These are phyloP conservation scores for Zoanthus sociatus DNA, from an alignment of 92 coral and sea anemone species.

Conservation along the genomic window DNA sequence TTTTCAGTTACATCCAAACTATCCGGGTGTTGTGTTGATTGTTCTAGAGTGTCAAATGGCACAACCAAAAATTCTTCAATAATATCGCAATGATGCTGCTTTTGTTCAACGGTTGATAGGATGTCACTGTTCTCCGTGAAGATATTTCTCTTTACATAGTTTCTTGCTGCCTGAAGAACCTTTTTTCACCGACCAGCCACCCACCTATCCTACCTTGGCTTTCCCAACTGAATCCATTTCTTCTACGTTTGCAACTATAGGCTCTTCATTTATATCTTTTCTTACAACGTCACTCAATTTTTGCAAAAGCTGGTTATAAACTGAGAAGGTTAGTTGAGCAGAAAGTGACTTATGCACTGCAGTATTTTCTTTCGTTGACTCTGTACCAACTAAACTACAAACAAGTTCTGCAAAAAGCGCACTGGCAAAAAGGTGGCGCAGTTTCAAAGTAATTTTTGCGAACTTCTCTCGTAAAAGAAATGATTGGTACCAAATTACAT, in stretches of 20 bases:
- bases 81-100: conserved; percentile 33
- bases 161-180: conserved; percentile 15
- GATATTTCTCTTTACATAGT: conserved; percentile 25
- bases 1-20: conserved; percentile 36
- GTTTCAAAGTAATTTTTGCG: conserved; percentile 19
- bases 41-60: conserved; percentile 43
- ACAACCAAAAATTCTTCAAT: conserved; percentile 42
- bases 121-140: conserved; percentile 23
- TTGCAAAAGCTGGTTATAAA: conserved; percentile 11
- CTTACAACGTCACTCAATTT: conserved; percentile 30
- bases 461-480: conserved; percentile 40
- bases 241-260: conserved; percentile 3
- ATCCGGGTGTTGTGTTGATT: conserved; percentile 27
- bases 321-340: conserved; percentile 21
- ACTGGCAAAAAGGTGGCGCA: neutral
- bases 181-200: conserved; percentile 50
- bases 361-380: neutral
- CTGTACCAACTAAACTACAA: conserved; percentile 15
- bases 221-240: neutral
- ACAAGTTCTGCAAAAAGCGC: neutral
- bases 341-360: conserved; percentile 19
- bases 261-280: neutral
- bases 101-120: conserved; percentile 18
- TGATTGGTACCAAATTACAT: conserved; percentile 43
- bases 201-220: conserved; percentile 50